Conservation (phyloP, 2,888 invertebrate genomes). For the Mesorhabditis sp. region DNA sequence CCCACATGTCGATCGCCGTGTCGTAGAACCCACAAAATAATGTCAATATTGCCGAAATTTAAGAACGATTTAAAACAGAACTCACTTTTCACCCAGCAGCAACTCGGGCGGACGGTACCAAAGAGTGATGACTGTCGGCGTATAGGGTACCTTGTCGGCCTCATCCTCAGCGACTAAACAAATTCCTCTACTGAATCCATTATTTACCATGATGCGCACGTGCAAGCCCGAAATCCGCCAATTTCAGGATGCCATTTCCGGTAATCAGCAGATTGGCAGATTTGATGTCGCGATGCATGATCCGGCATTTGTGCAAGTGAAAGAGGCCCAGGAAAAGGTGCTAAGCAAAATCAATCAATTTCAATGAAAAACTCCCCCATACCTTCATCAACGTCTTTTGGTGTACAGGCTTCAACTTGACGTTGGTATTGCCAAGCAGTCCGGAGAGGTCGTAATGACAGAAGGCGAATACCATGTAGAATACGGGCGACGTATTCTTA, state of each 20-base stretch:
- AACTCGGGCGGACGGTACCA: constrained; percentile 72
- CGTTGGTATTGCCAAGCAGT: too few relatives aligned
- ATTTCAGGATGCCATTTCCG: constrained; percentile 83
- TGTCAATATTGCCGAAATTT: too few relatives aligned
- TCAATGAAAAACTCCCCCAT: too few relatives aligned
- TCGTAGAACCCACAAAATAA: constrained; percentile 74
- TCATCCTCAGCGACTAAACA: too few relatives aligned
- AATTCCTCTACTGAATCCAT: too few relatives aligned
- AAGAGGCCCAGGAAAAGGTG: constrained; percentile 66
- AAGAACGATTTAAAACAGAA: too few relatives aligned
- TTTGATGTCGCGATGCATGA: constrained; percentile 90
- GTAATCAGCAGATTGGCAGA: constrained; percentile 96
- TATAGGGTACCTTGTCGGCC: constrained; percentile 65
- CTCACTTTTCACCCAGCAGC: constrained; percentile 45
- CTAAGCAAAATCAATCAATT: not conserved
- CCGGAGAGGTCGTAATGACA: too few relatives aligned
- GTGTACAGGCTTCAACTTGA: too few relatives aligned
- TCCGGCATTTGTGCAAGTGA: constrained; percentile 89
- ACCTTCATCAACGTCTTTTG: too few relatives aligned
- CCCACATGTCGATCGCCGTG: constrained; percentile 86
- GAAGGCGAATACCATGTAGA: too few relatives aligned
- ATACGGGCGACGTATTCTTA: too few relatives aligned
- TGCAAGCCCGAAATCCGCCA: constrained; percentile 95
- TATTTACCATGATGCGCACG: constrained; percentile 63
- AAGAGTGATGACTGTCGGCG: constrained; percentile 92